Conservation (phyloP, 2,888 invertebrate genomes). For the Agriopis marginaria region DNA sequence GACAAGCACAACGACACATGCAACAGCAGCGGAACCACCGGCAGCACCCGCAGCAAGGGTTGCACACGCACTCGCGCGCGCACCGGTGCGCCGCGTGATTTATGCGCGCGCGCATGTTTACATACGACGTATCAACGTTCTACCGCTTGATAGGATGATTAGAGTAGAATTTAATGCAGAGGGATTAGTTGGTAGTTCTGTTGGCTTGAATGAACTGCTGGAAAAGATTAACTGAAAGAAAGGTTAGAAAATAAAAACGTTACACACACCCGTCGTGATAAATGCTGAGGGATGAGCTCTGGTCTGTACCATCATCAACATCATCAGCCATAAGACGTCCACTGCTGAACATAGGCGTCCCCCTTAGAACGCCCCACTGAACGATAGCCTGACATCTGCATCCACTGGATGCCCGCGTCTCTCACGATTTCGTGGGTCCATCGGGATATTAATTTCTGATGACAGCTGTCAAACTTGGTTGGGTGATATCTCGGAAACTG, state of each 20-base stretch:
- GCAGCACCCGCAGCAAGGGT: conserved; percentile 55
- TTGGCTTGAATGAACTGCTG: background rate
- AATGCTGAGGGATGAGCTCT: too few relatives aligned
- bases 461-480: too few relatives aligned
- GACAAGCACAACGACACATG: conserved; percentile 57
- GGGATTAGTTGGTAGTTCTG: background rate
- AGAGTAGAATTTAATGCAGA: background rate
- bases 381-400: too few relatives aligned
- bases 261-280: too few relatives aligned
- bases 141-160: background rate
- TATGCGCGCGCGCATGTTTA: conserved; percentile 60
- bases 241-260: background rate
- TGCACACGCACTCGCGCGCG: conserved; percentile 66
- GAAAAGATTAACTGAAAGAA: background rate
- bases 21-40: conserved; percentile 63
- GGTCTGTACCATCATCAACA: too few relatives aligned
- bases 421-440: too few relatives aligned
- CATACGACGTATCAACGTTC: background rate
- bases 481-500: too few relatives aligned
- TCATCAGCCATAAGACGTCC: too few relatives aligned
- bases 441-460: too few relatives aligned
- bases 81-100: conserved; percentile 43
- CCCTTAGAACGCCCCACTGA: too few relatives aligned
- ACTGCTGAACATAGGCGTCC: too few relatives aligned
- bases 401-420: too few relatives aligned